phyloP scores from a whole-genome alignment of 37 sponge, comb jelly and placozoan genomes.

The Theonella swinhoei region DNA sequence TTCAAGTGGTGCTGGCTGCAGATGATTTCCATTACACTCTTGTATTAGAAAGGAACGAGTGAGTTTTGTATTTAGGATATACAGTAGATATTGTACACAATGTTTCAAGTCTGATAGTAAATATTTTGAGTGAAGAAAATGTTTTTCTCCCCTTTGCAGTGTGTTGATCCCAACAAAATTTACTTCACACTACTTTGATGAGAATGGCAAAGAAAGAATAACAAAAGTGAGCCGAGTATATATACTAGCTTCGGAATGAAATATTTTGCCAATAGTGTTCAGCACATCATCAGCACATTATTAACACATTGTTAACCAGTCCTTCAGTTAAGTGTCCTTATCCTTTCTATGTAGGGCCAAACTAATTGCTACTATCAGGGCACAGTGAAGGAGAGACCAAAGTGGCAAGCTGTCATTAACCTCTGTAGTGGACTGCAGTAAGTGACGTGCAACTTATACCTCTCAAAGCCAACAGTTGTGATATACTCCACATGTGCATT shows the following conservation, averaged over 20 bases:
- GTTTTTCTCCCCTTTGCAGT: neutral
- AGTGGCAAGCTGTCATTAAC: constrained; percentile 57
- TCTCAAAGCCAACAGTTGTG: too few species aligned
- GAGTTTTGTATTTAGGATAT: neutral
- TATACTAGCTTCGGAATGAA: too few species aligned
- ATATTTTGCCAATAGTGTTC: neutral
- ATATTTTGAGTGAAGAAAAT: too few species aligned
- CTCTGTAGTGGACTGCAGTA: constrained; percentile 66
- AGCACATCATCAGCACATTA: neutral
- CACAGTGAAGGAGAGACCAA: constrained; percentile 48
- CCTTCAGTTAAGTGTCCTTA: neutral
- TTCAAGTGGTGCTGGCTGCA: neutral
- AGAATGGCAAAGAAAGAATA: constrained; percentile 35
- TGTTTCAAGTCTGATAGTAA: too few species aligned
- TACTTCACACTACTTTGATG: constrained; percentile 27
- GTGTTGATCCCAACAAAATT: constrained; percentile 6
- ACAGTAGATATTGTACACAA: neutral
- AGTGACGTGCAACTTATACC: too few species aligned
- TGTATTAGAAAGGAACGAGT: constrained; percentile 19
- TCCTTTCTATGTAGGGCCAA: constrained; percentile 21
- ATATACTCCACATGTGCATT: too few species aligned
- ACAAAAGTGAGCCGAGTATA: constrained; percentile 15
- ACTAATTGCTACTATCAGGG: constrained; percentile 79
- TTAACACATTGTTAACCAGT: neutral
- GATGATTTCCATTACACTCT: constrained; percentile 7